These are phyloP conservation scores for Myiozetetes cayanensis DNA, from an alignment of 2,113 vertebrate species.

Conservation along the genomic window DNA sequence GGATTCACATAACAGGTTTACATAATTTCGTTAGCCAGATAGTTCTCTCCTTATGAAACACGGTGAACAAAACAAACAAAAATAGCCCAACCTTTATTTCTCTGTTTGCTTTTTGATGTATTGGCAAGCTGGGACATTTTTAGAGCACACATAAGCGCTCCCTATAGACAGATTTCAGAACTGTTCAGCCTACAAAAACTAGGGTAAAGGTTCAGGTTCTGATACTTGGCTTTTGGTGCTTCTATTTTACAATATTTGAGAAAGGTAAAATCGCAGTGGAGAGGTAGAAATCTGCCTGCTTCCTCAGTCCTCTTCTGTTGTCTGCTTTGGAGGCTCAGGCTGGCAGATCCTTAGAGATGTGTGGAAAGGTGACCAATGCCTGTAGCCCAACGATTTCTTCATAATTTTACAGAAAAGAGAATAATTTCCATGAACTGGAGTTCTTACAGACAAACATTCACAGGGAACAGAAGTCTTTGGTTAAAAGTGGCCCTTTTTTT, in stretches of 20 bases:
- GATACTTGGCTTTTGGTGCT: background rate
- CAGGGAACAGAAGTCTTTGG: background rate
- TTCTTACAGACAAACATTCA: background rate
- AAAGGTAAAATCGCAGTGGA: background rate
- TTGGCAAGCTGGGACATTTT: background rate
- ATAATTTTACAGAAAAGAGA: background rate
- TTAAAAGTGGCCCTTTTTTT: background rate
- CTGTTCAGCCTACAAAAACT: background rate
- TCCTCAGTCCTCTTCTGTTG: background rate
- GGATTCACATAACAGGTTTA: background rate
- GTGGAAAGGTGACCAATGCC: background rate
- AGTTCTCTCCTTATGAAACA: background rate
- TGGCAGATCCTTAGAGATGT: background rate
- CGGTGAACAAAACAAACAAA: background rate
- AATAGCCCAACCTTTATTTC: background rate
- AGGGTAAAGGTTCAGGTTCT: background rate
- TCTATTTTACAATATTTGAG: background rate
- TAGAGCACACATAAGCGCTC: background rate
- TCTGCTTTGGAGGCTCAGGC: background rate
- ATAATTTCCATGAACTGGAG: background rate
- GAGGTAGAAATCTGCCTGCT: background rate
- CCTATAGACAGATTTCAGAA: background rate
- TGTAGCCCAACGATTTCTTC: background rate
- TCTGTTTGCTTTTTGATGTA: background rate
- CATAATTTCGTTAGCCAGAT: background rate